Base-by-base conservation (phyloP, 2,797 vertebrate genomes). In the Anableps anableps region DNA sequence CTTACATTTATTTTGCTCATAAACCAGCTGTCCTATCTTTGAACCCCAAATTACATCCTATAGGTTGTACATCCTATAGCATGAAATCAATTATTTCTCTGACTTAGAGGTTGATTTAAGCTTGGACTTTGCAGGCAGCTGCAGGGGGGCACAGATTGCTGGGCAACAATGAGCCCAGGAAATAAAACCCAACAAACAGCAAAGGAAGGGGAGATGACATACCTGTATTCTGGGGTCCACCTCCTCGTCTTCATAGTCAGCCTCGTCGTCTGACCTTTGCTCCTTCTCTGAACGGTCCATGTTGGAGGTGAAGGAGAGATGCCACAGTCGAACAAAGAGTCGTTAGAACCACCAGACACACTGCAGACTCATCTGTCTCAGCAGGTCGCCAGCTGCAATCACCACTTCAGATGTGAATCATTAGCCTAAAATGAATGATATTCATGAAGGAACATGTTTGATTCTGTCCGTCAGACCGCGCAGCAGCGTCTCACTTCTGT, bases 211-310 rank as follows among this genome's bases (percentile, higher is more conserved):
- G n/a, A 74, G 11, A 9, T 0, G 0, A 2, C 48, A 58, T 85
- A 98, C 98, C 97, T 99, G 98, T 78, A 99, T 97, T 70, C 98
- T 94, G 70, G 98, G 98, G 41, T 99, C 98, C 93, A 99, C 97
- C 91, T 98, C 97, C 80, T 98, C 97, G 19, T 97, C 97, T 9
- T 96, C 97, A 16, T 93, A 94, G 31, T 96, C 96, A 10, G 86
- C 75, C 84, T 96, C 96, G 72, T 94, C 95, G n/a, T 95, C 96
- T 10, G 93, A 93, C 81, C 90, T 72, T 83, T 83, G 88, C 71
- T 95, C 94, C 79, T 87, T 94, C 75, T 96, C 94, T 19, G 68
- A 31, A 29, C 51, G 89, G 29, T 96, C 95, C 96, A 96, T 96
- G 55, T 14, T 23, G 80, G 73, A 58, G 74, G 58, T 75, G 73